Evolutionary conservation across 2,113 vertebrate genomes (phyloP), one percentile per base, ranked within the genome.

Genomic region (Elephantulus edwardii): DNA sequence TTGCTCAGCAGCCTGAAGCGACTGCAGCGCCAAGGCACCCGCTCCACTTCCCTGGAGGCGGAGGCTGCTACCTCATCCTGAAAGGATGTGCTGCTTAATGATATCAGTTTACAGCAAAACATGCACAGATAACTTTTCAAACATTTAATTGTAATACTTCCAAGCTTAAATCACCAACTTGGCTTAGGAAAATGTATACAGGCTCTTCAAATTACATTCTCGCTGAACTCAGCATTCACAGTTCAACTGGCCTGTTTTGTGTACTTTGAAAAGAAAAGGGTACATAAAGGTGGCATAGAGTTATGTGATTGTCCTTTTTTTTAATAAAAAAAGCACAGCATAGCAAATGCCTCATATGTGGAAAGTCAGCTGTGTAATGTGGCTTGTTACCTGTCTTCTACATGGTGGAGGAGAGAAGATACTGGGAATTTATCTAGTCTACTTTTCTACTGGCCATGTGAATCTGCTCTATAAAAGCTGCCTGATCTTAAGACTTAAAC

Each of bases 21-120:
- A 71, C 89, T 97, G 95, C 91, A 82, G 88, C 22, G 22, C 94
- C 88, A 95, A 95, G 86, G 94, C 77, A 90, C 92, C 89, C 91
- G 92, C 96, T 97, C 97, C 97, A 94, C 83, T 93, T 96, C 97
- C 97, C 96, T 71, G 0, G 62, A 96, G 96, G 83, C 91, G 40
- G 17, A 91, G 89, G 8, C 60, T 91, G 96, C 97, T 96, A 95
- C 97, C 96, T 98, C 97, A 97, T 95, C 96, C 48, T n/a, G 56
- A 95, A 97, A 97, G 94, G 97, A 98, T 97, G 96, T 96, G 93
- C 88, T 97, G 95, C 88, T 96, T 95, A 88, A 81, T 92, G 95
- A 80, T 93, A 96, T 93, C 97, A 94, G 94, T 89, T 96, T 92
- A 86, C 92, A 96, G 90, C 72, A 93, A 91, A 96, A 89, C 92